Evolutionary conservation across 2,888 invertebrate genomes (phyloP).

Genomic region (Hypomecis atomaria): DNA sequence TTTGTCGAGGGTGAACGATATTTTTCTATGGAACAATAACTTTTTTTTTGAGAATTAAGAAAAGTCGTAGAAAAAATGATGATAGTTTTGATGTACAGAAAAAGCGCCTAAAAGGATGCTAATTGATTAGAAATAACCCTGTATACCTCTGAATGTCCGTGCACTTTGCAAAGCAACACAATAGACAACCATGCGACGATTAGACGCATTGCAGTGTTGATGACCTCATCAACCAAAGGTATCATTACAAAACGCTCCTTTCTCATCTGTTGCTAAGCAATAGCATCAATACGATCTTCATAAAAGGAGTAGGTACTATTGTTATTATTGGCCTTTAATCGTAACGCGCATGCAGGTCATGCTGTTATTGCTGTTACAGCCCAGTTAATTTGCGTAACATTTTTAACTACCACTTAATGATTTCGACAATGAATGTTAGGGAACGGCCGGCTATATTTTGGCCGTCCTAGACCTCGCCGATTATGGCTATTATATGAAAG

Average conservation of each 20-base stretch:
- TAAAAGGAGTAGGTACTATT: constrained; percentile 27
- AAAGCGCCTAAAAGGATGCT: no score
- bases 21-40: no score
- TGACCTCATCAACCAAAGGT: constrained; percentile 16
- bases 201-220: background rate
- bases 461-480: constrained; percentile 57
- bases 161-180: no score
- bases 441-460: constrained; percentile 49
- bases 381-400: constrained; percentile 59
- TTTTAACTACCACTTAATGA: constrained; percentile 22
- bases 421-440: constrained; percentile 54
- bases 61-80: no score
- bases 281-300: constrained; percentile 15
- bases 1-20: no score
- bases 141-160: no score
- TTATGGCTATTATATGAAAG: constrained; percentile 41
- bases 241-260: constrained; percentile 27
- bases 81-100: no score
- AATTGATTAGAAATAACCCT: no score
- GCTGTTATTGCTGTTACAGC: constrained; percentile 58
- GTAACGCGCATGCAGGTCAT: constrained; percentile 46
- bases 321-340: constrained; percentile 33
- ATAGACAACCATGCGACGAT: background rate
- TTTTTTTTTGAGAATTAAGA: no score
- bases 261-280: constrained; percentile 26